A percentile compares a stretch with the other conserved stretches of the same genome.
Evolutionary conservation across 2,113 vertebrate species (phyloP).

Genomic region (Dasyornis broadbenti): DNA sequence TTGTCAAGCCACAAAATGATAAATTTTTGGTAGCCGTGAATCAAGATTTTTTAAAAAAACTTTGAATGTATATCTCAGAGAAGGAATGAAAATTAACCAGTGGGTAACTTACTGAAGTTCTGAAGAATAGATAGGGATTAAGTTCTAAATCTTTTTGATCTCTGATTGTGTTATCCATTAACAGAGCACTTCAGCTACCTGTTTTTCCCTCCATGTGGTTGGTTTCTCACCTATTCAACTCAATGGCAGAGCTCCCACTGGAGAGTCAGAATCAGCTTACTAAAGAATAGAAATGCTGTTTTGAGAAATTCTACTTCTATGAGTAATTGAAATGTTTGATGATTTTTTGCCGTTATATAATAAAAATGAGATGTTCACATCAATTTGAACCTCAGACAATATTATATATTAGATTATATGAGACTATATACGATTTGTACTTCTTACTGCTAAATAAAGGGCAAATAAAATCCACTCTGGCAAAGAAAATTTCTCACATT

Average conservation of each 20-base stretch:
- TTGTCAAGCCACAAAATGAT: neutral
- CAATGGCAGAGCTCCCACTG: neutral
- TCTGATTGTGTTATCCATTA: neutral
- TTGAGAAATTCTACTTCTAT: neutral
- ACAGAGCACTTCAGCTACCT: neutral
- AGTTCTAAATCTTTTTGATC: neutral
- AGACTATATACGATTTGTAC: neutral
- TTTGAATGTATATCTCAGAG: neutral
- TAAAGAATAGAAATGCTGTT: neutral
- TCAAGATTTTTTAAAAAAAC: neutral
- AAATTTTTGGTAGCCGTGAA: neutral
- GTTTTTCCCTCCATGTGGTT: neutral
- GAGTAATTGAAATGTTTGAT: neutral
- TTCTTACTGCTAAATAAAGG: neutral
- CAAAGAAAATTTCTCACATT: neutral
- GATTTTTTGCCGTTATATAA: neutral
- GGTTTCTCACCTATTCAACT: neutral
- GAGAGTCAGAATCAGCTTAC: neutral
- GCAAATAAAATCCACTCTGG: neutral
- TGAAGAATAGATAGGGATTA: neutral
- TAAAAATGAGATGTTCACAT: neutral
- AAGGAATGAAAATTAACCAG: neutral
- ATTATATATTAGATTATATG: neutral
- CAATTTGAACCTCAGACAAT: neutral
- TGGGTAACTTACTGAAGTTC: neutral